Evolutionary conservation across 1,140 invertebrate genomes (phyloP).

Genomic region (Chymomyza costata): DNA sequence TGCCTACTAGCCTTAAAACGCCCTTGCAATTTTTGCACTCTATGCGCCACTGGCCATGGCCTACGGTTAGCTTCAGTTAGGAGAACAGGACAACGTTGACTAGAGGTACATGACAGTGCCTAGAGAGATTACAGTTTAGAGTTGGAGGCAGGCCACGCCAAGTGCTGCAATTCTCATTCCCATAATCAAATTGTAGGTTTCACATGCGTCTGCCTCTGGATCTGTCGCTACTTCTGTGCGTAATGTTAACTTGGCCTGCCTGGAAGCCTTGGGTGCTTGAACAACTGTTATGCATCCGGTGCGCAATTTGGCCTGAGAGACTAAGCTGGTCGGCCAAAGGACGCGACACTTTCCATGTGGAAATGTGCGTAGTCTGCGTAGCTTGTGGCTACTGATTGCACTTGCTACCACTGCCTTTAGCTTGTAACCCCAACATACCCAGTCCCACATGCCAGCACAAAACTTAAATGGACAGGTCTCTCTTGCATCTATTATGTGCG

Average conservation of each 20-base stretch:
- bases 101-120: too few species aligned
- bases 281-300: constrained; percentile 17
- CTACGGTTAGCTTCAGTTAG: too few species aligned
- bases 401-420: neutral
- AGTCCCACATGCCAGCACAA: constrained; percentile 14
- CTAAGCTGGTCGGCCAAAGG: too few species aligned
- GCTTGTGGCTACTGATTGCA: neutral
- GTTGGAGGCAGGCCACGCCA: too few species aligned
- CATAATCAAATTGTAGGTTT: constrained; percentile 74
- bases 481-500: constrained; percentile 54
- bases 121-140: neutral
- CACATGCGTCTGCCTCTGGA: constrained; percentile 30
- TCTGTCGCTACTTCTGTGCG: too few species aligned
- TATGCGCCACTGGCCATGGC: neutral
- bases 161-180: constrained; percentile 67
- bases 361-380: constrained; percentile 8
- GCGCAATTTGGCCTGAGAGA: constrained; percentile 7
- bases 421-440: neutral
- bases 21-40: neutral
- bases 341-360: neutral
- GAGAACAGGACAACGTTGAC: too few species aligned
- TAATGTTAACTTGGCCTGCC: constrained; percentile 5
- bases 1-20: too few species aligned
- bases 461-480: constrained; percentile 7
- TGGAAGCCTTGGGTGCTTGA: constrained; percentile 7